Evolutionary conservation across 2,797 vertebrate species (phyloP).

Genomic region (Fistularia tabacaria): DNA sequence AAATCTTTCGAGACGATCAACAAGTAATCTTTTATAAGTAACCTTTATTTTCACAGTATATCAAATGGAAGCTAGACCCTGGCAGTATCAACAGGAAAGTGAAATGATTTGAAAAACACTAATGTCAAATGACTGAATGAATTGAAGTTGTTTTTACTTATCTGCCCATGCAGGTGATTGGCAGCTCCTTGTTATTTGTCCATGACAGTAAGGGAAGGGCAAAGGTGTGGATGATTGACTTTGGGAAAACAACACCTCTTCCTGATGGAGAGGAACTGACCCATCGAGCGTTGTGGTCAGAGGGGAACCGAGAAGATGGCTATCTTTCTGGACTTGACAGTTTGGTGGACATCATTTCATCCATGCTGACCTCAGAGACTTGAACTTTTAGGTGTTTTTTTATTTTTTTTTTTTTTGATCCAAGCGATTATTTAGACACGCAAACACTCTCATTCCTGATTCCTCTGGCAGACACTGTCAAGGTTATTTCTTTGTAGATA

Average conservation of each 20-base stretch:
- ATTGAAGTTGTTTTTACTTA: not conserved
- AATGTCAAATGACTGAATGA: too few relatives aligned
- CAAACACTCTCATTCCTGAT: constrained; percentile 26
- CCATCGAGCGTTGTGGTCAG: constrained; percentile 85
- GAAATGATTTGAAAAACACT: too few relatives aligned
- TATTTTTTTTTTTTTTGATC: constrained; percentile 9
- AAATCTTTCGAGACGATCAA: too few relatives aligned
- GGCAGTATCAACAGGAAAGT: too few relatives aligned
- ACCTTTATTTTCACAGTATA: too few relatives aligned
- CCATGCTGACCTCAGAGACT: constrained; percentile 73
- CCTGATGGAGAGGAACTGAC: constrained; percentile 85
- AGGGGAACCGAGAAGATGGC: constrained; percentile 96
- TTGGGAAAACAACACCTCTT: constrained; percentile 94
- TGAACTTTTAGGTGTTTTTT: constrained; percentile 25
- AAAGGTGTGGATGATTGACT: constrained; percentile 99
- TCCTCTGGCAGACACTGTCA: not conserved
- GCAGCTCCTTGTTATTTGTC: constrained; percentile 96
- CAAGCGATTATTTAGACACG: constrained; percentile 34
- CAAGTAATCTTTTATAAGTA: too few relatives aligned
- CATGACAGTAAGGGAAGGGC: constrained; percentile 90
- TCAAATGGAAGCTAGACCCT: too few relatives aligned
- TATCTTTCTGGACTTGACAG: constrained; percentile 93
- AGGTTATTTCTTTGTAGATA: not conserved
- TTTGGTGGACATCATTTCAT: constrained; percentile 86
- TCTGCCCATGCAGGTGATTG: constrained; percentile 82